Evolutionary conservation across 2,113 vertebrate species (phyloP).

Genomic region (Sphaerodactylus townsendi): DNA sequence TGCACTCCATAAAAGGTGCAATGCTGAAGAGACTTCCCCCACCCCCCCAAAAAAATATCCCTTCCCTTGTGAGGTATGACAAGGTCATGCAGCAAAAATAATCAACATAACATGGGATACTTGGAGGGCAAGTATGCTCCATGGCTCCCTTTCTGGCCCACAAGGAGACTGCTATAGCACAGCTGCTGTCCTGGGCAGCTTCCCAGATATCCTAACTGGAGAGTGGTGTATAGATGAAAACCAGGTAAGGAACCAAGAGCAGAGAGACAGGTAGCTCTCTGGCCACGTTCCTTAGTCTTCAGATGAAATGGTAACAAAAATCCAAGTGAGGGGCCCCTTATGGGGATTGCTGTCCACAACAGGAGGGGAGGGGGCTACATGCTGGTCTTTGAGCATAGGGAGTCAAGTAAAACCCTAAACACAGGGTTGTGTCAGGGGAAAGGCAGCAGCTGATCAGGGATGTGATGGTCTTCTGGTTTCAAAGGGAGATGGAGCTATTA

Average conservation of each 20-base stretch:
- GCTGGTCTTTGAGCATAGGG: neutral
- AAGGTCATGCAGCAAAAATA: constrained; percentile 11
- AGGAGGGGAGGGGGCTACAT: too few relatives aligned
- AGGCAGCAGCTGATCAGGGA: neutral
- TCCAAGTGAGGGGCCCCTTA: neutral
- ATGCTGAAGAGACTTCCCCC: neutral
- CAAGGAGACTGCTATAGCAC: neutral
- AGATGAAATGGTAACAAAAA: neutral
- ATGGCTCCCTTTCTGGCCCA: neutral
- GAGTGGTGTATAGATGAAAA: neutral
- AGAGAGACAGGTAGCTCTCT: neutral
- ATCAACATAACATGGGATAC: neutral
- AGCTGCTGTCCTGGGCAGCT: neutral
- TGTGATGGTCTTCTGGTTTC: neutral
- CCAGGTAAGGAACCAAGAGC: neutral
- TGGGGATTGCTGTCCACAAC: neutral
- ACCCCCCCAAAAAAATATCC: too few relatives aligned
- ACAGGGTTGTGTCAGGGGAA: neutral
- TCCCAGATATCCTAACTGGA: neutral
- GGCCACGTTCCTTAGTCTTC: neutral
- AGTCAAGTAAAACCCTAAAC: neutral
- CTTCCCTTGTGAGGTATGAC: neutral
- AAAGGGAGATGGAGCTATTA: neutral
- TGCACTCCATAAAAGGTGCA: constrained; percentile 18
- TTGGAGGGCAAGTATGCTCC: neutral